phyloP scores from a whole-genome alignment of 64 coral and sea anemone species.

The Pocillopora damicornis region DNA sequence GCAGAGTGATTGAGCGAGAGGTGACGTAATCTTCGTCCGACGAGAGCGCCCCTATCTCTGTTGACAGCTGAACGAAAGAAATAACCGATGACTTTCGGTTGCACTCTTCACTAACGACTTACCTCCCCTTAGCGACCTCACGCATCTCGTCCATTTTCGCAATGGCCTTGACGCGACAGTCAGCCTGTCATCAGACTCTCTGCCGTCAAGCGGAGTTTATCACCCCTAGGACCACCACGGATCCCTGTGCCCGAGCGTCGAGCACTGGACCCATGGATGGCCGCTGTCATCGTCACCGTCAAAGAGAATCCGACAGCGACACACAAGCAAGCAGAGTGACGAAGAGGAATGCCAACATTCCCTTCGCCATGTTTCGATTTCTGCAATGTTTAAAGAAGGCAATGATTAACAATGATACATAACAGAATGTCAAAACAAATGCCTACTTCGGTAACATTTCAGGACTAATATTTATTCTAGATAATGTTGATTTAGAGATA shows the following conservation, averaged over 20 bases:
- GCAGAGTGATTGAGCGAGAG: no score
- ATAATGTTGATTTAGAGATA: no score
- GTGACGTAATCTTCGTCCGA: no score
- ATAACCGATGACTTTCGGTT: no score
- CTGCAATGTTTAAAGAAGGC: not conserved
- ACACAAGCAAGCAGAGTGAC: slow-evolving; percentile 5
- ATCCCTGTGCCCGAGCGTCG: not conserved
- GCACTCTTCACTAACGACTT: not conserved
- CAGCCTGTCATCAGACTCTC: not conserved
- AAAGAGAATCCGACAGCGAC: not conserved
- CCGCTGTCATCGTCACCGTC: slow-evolving; percentile 31
- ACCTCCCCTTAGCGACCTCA: not conserved
- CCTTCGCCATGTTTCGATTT: not conserved
- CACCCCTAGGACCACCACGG: slow-evolving; percentile 37
- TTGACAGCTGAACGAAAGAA: no score
- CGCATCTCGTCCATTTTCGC: slow-evolving; percentile 27
- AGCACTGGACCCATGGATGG: slow-evolving; percentile 5
- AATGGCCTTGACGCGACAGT: not conserved
- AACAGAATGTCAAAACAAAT: not conserved
- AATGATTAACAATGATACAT: not conserved
- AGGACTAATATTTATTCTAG: no score
- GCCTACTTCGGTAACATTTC: not conserved
- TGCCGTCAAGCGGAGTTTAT: not conserved
- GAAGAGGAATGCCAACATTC: slow-evolving; percentile 6
- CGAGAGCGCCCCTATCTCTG: no score